phyloP scores from a whole-genome alignment of 2,797 vertebrate genomes.

The Brachyalestes nurse region DNA sequence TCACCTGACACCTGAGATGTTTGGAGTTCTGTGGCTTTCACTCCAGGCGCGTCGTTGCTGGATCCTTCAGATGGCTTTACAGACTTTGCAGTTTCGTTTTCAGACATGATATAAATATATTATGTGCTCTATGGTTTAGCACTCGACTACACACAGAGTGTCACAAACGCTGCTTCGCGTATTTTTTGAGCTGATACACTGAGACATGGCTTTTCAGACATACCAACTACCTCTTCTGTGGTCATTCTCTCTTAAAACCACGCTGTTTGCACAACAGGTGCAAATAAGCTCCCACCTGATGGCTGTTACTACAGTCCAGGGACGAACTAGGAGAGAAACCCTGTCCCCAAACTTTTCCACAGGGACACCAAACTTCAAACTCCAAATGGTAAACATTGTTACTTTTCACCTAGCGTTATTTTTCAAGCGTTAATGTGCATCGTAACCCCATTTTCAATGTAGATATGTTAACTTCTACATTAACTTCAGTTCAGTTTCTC shows the following conservation, averaged over 20 bases:
- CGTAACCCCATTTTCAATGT: too few relatives aligned
- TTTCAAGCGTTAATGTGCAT: too few relatives aligned
- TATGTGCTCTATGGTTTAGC: not conserved
- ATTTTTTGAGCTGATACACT: not conserved
- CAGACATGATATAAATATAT: not conserved
- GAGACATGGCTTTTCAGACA: not conserved
- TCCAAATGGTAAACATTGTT: too few relatives aligned
- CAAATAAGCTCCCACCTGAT: not conserved
- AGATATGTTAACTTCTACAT: too few relatives aligned
- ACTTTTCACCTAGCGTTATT: too few relatives aligned
- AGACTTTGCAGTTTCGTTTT: not conserved
- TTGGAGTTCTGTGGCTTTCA: not conserved
- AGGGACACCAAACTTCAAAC: too few relatives aligned
- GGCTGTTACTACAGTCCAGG: not conserved
- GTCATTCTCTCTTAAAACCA: not conserved
- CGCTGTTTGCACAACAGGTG: not conserved
- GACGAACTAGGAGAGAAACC: too few relatives aligned
- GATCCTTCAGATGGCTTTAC: too few relatives aligned
- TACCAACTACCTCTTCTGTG: not conserved
- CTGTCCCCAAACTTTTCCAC: not conserved
- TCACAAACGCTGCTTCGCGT: not conserved
- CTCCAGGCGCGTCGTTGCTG: not conserved
- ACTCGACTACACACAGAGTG: not conserved
- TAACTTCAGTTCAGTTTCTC: too few relatives aligned
- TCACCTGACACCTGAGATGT: constrained; percentile 11